Base-by-base conservation (phyloP, 2,797 vertebrate genomes). In the Hemitrygon akajei region DNA sequence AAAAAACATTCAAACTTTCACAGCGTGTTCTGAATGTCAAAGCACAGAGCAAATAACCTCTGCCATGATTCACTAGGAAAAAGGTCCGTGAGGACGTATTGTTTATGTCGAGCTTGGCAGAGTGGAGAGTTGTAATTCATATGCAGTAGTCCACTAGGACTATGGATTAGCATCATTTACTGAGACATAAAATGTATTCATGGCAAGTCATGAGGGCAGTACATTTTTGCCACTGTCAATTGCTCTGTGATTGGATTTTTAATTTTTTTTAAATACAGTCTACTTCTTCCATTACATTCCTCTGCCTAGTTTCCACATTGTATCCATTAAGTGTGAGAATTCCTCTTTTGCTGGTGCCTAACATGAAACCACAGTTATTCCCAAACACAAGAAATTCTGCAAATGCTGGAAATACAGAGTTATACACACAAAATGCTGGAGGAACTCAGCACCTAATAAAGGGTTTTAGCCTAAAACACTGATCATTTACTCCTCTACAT, bases 151-250 rank as follows among this genome's bases (percentile, higher is more conserved):
- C 91, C 91, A 93, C 40, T 16, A 76, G 91, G 71, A 75, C 76
- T 71, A 93, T 93, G 91, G 71, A 93, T 93, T 93, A 93, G 91
- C 91, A 93, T 93, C 91, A 93, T 93, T 93, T 93, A 76, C 89
- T 47, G 25, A 76, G 71, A 56, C 71, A 93, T 93, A 18, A 75
- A 93, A 75, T 56, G 66, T 75, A 76, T 93, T 76, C 73, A 93
- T 20, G 76, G 91, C 30, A 93, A 93, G 73, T 93, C 91, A 93
- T 3, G 25, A 93, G 40, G 71, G 56, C 91, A 75, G 91, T n/a
- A 76, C 25, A 73, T 73, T 76, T 93, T 76, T 58, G 34, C 47
- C 30, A 30, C 22, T 30, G 71, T 25, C 40, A 76, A 76, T 37
- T 10, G 56, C 69, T 76, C 91, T n/a, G 14, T 40, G 16, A 76